Evolutionary conservation across 2,888 invertebrate genomes (phyloP).

Genomic region (Cantharis flavilabris): DNA sequence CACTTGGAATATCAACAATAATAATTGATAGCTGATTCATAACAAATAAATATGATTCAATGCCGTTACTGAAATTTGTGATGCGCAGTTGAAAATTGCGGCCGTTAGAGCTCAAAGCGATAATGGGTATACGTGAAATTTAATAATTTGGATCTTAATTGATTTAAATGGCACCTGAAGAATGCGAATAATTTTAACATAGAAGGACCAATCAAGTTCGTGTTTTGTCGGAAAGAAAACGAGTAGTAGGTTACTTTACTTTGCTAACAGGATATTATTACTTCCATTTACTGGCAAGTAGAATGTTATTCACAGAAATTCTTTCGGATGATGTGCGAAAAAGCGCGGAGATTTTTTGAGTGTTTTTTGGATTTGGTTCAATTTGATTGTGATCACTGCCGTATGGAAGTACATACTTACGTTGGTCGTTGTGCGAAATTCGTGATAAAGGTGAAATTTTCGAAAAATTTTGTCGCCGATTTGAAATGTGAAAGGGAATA

Average conservation of each 20-base stretch:
- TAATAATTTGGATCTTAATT: neutral
- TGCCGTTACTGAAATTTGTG: neutral
- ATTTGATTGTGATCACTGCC: neutral
- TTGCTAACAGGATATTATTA: constrained; percentile 11
- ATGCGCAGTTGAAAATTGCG: neutral
- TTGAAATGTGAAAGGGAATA: neutral
- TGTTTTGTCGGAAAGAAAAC: constrained; percentile 1
- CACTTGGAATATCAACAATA: neutral
- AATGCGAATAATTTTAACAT: neutral
- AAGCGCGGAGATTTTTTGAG: neutral
- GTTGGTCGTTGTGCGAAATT: neutral
- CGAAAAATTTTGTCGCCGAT: neutral
- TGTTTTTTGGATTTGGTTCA: neutral
- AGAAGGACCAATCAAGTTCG: neutral
- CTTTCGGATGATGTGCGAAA: constrained; percentile 4
- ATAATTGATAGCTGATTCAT: neutral
- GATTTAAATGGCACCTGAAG: neutral
- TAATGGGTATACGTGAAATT: neutral
- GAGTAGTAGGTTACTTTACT: neutral
- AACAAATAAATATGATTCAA: neutral
- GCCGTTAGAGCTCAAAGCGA: neutral
- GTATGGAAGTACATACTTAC: neutral
- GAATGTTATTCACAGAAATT: constrained; percentile 5
- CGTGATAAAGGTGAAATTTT: neutral
- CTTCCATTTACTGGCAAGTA: constrained; percentile 10